Evolutionary conservation across 2,113 vertebrate species (phyloP), one percentile per base, ranked within the genome.

Genomic region (Columbina picui): DNA sequence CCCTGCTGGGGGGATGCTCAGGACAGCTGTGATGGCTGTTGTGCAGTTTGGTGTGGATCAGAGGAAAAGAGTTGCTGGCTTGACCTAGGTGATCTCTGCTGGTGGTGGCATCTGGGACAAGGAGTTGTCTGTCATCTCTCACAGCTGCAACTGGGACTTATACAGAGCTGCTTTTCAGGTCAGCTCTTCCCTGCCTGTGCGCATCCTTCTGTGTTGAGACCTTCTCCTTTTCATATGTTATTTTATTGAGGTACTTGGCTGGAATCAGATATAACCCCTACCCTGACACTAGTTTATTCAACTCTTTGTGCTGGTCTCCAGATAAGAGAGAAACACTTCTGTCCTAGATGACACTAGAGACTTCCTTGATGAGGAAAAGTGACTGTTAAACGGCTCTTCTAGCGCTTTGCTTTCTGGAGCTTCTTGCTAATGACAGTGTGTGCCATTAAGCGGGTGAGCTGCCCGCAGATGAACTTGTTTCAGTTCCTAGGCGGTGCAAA

Each of bases 11-110:
- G 52, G 53, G 23, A 6, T n/a, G 34, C 4, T 45, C 2, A 9
- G 61, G 7, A 27, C 10, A 25, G 34, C 41, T 45, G 16, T 0
- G 1, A 14, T 2, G 9, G 18, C 41, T 43, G 26, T 30, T 32
- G 9, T 26, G 11, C 25, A 25, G 30, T 34, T 79, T 8, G 6
- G 29, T 0, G 10, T 21, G 20, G 17, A 49, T n/a, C 19, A 41
- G 43, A 30, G 32, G 18, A 39, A n/a, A 64, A 45, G 15, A 29
- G 23, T 39, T 32, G 17, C 36, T 85, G 55, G 3, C 27, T 17
- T 45, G 34, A n/a, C 30, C 32, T 4, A 3, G 39, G 26, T n/a
- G 15, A 10, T 65, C 5, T 10, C 15, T 59, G 13, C 38, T 59
- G 43, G 34, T 65, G 39, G n/a, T 41, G 56, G 4, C 12, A 3